Evolutionary conservation across 2,888 invertebrate species (phyloP), one percentile per base, ranked within the genome.

Genomic region (Heliconius aoede): DNA sequence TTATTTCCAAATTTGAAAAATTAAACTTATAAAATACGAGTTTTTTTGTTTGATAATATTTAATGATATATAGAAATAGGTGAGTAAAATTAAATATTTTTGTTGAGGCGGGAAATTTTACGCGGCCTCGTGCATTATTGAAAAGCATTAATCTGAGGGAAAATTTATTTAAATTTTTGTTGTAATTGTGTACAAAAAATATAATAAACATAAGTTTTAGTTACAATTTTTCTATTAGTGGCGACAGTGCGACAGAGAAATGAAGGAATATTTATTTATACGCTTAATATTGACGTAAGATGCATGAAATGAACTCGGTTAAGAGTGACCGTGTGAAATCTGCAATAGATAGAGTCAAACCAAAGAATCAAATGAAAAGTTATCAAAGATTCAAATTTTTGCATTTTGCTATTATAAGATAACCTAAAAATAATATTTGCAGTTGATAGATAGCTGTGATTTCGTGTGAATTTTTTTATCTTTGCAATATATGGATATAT

Each of bases 401-500:
- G 61, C 36, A 26, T 55, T 72, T 73, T 21, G 30, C 64, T 28
- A 36, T n/a, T n/a, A n/a, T n/a, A n/a, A 30, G 64, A 36, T 76
- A 71, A 76, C 71, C 71, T 55, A 65, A 72, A 76, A 36, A 46
- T 55, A n/a, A 24, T 71, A 71, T 75, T 72, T 71, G 51, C 15
- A 36, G 3, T 36, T n/a, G 51, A 64, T 72, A 62, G 28, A 62
- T 51, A 72, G n/a, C 64, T 30, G 71, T 40, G 75, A 76, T 76
- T 76, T 72, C 72, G 75, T 76, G 75, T 76, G 72, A 76, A 24
- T 40, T 76, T 72, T 55, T 18, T 72, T 71, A 75, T 75, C 69
- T 69, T 40, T 21, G 18, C 7, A 46, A 46, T 46, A 8, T 46
- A 21, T 5, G 46, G 5, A 18, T 46, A 18, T 0, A 46, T 46